Evolutionary conservation across 2,888 invertebrate genomes (phyloP), one percentile per base, ranked within the genome.

Genomic region (Noctua comes): DNA sequence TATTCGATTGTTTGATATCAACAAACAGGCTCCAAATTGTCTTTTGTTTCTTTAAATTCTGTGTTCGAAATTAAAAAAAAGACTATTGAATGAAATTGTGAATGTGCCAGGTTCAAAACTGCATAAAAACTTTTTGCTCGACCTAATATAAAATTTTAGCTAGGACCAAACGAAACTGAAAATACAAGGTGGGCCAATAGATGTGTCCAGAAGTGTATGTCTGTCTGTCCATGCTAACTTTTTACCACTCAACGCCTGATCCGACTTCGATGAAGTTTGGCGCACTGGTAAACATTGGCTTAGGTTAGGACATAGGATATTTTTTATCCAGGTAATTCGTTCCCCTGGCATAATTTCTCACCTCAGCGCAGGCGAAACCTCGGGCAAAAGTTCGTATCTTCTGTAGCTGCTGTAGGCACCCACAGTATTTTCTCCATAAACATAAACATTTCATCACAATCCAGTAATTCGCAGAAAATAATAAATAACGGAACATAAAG

Each of bases 401-500:
- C n/a, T 4, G n/a, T n/a, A n/a, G n/a, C n/a, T n/a, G 13, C 24
- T 40, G 40, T 43, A 3, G 11, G 24, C 5, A 69, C 31, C 16
- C 27, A 68, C 59, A 59, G 7, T 62, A 31, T 21, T 40, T 40
- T 72, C 27, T 36, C 31, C 36, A 76, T 54, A 36, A 66, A 57
- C 27, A 65, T 59, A 36, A 66, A 57, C 27, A 65, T 59, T 59
- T 74, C n/a, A 84, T 75, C 4, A 48, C 57, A 75, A 75, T 64
- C 43, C 43, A 40, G 48, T 54, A 68, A 54, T 57, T 59, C 77
- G 0, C 11, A 77, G 62, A 64, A 82, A 70, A 78, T 75, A 86
- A 83, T 74, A 83, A 73, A 84, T 73, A 66, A 76, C 27, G 18
- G 31, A 62, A 40, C 40, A 72, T 65, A 65, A 68, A 86, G 54